Base-by-base conservation (phyloP, 2,888 invertebrate species). In the Abscondita cerata region DNA sequence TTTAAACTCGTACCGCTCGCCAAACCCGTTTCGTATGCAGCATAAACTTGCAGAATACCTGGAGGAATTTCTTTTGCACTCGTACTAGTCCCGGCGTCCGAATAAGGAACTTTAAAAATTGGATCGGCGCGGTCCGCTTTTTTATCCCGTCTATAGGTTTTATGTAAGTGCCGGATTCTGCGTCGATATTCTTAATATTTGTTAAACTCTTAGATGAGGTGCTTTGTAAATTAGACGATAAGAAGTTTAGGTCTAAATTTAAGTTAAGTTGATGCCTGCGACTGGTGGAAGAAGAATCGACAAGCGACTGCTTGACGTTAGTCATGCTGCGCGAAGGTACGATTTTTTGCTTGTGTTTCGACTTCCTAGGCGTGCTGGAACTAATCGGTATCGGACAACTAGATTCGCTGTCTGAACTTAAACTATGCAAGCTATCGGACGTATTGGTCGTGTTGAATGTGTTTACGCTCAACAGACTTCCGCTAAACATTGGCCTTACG, bases 21-120 rank as follows among this genome's bases (percentile, higher is more conserved):
- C 68, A 98, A 82, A 6, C 98, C 98, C 0, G 96, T 96, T 70
- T 97, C 94, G 79, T 98, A 98, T 0, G 98, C 97, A 4, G 97
- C 96, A 76, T 92, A 97, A 5, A 98, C 96, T 84, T 97, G 88
- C 33, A 80, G 64, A 61, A 80, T 81, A 9, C 79, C 80, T 3
- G 74, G 68, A 1, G 74, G 62, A 50, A 74, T 72, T 9, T 79
- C 77, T 65, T 78, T 78, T 20, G 53, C 19, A 46, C 72, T 74
- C 1, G 73, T 70, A 46, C 73, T 71, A 19, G 68, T 62, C 5
- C 61, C 65, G 12, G 69, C 67, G 15, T 67, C 59, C 12, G 65
- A 56, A 59, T 68, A 72, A 19, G 78, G 78, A 56, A 75, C 70
- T 70, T 78, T 78, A 60, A 76, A 76, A 19, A 69, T 50, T 6